Conservation (phyloP, 1,140 invertebrate species). For the Ganaspis sp. region DNA sequence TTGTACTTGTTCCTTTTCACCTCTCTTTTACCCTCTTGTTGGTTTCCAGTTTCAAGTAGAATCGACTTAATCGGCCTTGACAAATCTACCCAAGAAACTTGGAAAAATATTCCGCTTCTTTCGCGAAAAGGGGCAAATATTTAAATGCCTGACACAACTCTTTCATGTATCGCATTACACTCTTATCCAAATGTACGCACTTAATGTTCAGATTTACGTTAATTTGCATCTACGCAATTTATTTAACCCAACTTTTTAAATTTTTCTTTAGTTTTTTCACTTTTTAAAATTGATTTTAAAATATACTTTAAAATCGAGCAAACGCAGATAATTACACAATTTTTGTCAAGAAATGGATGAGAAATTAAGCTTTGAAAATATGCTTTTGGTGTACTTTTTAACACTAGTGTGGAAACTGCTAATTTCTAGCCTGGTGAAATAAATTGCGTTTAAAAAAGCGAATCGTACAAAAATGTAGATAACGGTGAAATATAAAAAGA, state of each 20-base stretch:
- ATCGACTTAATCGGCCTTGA: constrained; percentile 19
- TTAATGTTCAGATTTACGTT: constrained; percentile 12
- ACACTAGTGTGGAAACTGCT: too few species aligned
- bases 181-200: background rate
- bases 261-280: background rate
- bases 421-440: too few species aligned
- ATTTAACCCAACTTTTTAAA: background rate
- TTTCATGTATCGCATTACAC: constrained; percentile 5
- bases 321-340: too few species aligned
- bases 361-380: too few species aligned
- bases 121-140: background rate
- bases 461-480: too few species aligned
- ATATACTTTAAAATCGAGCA: too few species aligned
- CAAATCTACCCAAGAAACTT: background rate
- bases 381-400: too few species aligned
- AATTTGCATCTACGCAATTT: background rate
- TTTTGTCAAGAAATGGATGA: too few species aligned
- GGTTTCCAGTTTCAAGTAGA: constrained; percentile 6
- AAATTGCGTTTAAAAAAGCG: too few species aligned
- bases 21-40: background rate
- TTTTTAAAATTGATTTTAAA: too few species aligned
- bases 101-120: constrained; percentile 2
- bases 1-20: constrained; percentile 1
- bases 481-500: too few species aligned
- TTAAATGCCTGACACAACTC: background rate